A percentile compares a stretch with the other conserved stretches of the same genome.
phyloP scores from a whole-genome alignment of 2,797 vertebrate species.

The Pangasius djambal region DNA sequence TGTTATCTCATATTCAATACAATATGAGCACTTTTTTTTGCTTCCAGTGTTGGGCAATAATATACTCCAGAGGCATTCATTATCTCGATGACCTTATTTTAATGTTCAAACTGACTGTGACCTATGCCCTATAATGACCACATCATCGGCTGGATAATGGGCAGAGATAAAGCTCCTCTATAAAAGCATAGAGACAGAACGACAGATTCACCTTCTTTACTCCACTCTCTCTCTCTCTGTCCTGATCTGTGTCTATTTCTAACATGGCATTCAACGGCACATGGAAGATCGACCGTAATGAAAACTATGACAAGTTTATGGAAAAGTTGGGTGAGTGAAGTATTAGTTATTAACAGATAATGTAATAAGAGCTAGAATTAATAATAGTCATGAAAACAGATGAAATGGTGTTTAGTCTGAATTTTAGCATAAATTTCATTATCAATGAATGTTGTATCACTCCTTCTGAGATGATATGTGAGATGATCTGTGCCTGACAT shows the following conservation, averaged over 20 bases:
- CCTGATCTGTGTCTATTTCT: neutral
- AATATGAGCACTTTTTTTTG: neutral
- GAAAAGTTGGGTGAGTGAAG: constrained; percentile 83
- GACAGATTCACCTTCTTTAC: neutral
- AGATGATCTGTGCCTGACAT: neutral
- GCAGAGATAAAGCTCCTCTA: constrained; percentile 37
- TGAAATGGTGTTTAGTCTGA: neutral
- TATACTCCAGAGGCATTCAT: neutral
- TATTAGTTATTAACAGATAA: neutral
- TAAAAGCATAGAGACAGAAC: constrained; percentile 25
- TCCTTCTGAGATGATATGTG: neutral
- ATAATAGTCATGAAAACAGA: neutral
- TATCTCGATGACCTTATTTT: neutral
- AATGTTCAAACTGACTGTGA: constrained; percentile 2
- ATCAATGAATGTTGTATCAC: neutral
- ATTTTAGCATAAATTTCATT: neutral
- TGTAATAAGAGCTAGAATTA: neutral
- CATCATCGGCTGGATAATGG: constrained; percentile 40
- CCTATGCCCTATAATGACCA: constrained; percentile 15
- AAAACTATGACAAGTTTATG: constrained; percentile 96
- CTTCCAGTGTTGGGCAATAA: neutral
- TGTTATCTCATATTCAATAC: constrained; percentile 6
- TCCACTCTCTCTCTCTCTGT: neutral
- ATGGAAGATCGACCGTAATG: constrained; percentile 87
- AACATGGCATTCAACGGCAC: constrained; percentile 86